These are phyloP conservation scores for Sabellastarte sp. DNA, from an alignment of 2,888 invertebrate genomes.

Conservation along the genomic window DNA sequence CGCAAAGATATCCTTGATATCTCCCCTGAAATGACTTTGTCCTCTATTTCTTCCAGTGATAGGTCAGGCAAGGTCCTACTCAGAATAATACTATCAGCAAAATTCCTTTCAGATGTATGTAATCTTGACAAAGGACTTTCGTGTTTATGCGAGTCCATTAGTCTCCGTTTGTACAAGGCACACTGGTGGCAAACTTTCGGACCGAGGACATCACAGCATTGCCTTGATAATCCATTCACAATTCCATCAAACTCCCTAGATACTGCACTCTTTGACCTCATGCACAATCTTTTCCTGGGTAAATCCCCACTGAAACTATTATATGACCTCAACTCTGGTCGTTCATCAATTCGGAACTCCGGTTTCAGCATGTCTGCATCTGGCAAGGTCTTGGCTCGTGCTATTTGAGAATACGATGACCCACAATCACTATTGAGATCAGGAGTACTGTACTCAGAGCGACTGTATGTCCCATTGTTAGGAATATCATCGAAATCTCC, in stretches of 20 bases:
- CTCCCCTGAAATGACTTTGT: not conserved
- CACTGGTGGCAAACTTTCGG: conserved; percentile 45
- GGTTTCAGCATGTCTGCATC: not conserved
- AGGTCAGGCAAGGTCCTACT: not conserved
- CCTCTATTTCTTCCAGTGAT: not conserved
- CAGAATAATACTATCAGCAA: conserved; percentile 27
- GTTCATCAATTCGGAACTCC: not conserved
- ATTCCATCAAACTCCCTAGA: not conserved
- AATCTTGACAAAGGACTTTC: conserved; percentile 33
- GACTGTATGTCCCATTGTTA: not conserved
- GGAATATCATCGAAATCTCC: not conserved
- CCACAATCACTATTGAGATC: not conserved
- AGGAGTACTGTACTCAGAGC: not conserved
- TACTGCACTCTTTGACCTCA: conserved; percentile 11
- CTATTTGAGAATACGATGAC: too few species aligned
- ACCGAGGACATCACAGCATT: conserved; percentile 41
- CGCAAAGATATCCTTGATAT: not conserved
- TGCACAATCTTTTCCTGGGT: conserved; percentile 1
- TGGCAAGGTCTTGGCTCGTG: not conserved
- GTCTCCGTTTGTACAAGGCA: conserved; percentile 31
- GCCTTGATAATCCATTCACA: conserved; percentile 17
- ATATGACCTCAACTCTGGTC: not conserved
- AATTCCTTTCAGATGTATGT: conserved; percentile 38
- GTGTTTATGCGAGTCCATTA: not conserved
- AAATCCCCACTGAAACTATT: not conserved